Percentiles rank a stretch among this genome's conserved stretches.
These are phyloP conservation scores for Phrynocephalus vlangalii DNA, from an alignment of 2,797 vertebrate species.

Conservation along the genomic window DNA sequence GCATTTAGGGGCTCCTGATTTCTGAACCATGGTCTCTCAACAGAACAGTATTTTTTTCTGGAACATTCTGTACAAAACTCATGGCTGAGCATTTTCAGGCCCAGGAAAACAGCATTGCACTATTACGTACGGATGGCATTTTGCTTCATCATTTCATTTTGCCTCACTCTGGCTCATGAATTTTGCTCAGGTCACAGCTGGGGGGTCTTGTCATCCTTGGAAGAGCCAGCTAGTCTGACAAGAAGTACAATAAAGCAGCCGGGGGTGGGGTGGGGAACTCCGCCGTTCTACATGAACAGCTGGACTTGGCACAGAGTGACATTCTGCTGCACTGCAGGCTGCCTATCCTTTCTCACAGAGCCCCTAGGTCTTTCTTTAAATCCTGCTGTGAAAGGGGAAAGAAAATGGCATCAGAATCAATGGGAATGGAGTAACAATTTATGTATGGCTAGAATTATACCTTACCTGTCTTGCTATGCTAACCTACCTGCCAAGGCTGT, in stretches of 20 bases:
- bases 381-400: neutral
- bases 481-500: too few relatives aligned
- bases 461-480: too few relatives aligned
- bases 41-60: neutral
- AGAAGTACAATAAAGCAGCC: constrained; percentile 3
- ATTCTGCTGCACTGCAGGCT: neutral
- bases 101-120: neutral
- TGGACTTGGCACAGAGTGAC: constrained; percentile 1
- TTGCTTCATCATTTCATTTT: neutral
- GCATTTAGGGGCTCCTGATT: neutral
- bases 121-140: neutral
- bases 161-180: neutral
- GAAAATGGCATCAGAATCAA: neutral
- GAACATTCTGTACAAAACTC: neutral
- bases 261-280: neutral
- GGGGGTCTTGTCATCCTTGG: neutral
- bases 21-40: neutral
- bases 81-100: neutral
- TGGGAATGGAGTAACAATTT: neutral
- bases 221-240: neutral
- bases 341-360: neutral
- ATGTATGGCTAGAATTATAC: too few relatives aligned
- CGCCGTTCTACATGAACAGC: constrained; percentile 4
- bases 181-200: neutral
- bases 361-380: neutral